Conservation (phyloP, 2,113 vertebrate species). For the Neomonachus schauinslandi region DNA sequence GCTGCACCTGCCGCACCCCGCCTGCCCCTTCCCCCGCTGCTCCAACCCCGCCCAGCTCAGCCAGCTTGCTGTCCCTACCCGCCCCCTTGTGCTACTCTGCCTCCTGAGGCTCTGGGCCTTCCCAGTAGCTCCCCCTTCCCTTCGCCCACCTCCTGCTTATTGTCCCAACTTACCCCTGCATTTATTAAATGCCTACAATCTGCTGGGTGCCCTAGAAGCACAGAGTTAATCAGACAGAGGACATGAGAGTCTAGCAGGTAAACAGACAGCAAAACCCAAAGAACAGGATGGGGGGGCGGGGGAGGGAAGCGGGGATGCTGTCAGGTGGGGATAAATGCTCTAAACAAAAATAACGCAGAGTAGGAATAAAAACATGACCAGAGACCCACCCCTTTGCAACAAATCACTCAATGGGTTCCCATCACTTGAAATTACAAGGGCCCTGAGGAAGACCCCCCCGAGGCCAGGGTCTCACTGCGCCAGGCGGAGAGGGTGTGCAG, state of each 20-base stretch:
- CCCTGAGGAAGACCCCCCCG: neutral
- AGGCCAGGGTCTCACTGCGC: too few relatives aligned
- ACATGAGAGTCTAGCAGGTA: fast-evolving
- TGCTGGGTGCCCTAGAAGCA: neutral
- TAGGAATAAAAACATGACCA: fast-evolving
- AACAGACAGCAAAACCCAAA: neutral
- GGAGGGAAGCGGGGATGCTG: neutral
- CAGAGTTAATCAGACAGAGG: neutral
- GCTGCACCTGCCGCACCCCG: too few relatives aligned
- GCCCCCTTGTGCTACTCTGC: neutral
- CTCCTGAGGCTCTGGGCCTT: neutral
- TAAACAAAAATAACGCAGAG: too few relatives aligned
- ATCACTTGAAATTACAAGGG: neutral
- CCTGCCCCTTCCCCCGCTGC: fast-evolving
- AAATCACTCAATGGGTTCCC: neutral
- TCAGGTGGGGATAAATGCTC: neutral
- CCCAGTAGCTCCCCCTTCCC: neutral
- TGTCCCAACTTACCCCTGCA: neutral
- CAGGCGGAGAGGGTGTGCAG: neutral
- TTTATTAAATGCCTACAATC: too few relatives aligned
- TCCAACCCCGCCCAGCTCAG: neutral
- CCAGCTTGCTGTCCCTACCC: neutral
- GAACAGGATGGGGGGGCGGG: neutral
- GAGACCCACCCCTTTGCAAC: too few relatives aligned
- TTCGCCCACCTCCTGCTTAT: neutral